Base-by-base conservation (phyloP, 2,113 vertebrate species). In the Nipponia nippon region DNA sequence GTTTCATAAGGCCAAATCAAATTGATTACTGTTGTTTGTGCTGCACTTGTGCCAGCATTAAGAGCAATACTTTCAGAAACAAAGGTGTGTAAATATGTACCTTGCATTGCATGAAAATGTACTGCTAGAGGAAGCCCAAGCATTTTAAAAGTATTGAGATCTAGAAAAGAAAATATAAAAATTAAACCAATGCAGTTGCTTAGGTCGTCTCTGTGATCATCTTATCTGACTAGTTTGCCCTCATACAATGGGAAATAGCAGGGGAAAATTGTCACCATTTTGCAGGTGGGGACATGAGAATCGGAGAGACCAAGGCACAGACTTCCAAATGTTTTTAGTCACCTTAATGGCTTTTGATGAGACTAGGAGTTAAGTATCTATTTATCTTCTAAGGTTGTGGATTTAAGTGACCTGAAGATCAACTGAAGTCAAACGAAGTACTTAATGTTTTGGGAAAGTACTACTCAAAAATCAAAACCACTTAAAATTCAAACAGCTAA, bases 1-100 rank as follows among this genome's bases (percentile, higher is more conserved):
- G 96, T 96, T 98, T 98, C 94, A 95, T 97, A 97, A 93, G 93
- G 96, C 96, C 93, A 96, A 97, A 98, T 98, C 97, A 96, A 97
- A 98, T 95, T 97, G 98, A 98, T 98, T 97, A 97, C 93, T 91
- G 36, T 96, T 95, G 86, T 97, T 96, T 96, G 66, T 81, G 76
- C 63, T 95, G 85, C 58, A 71, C 56, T 94, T 84, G 81, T 88
- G 93, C 95, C 94, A 93, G 93, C 27, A 17, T 92, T 88, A 96
- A 91, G 53, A 97, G 93, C 69, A 62, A 36, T 95, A 92, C 82
- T 97, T 97, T 83, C n/a, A 93, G 95, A 90, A 79, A 81, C 90
- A 93, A 94, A 88, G 71, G 83, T 85, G 15, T 79, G 52, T 81
- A 95, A 97, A 87, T 91, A 83, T 67, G 16, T 73, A 80, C 50